Evolutionary conservation across 2,113 vertebrate species (phyloP), one percentile per base, ranked within the genome.

Genomic region (Pogonocichla stellata): DNA sequence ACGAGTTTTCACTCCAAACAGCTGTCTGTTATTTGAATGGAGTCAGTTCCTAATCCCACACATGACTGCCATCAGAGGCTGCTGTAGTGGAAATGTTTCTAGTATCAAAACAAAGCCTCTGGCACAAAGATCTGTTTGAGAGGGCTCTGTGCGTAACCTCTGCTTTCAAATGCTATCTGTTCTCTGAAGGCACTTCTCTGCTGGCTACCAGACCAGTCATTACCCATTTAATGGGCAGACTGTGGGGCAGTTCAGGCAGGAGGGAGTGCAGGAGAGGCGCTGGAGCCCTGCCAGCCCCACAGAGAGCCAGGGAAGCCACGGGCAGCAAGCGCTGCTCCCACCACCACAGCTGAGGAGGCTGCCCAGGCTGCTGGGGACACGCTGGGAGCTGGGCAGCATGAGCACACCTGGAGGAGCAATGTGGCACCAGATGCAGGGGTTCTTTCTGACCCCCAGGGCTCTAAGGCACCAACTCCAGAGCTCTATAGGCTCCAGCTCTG

Each of bases 1-100:
- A 97, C 57, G 86, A 94, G 90, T 96, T 95, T 96, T 95, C 94
- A 91, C 93, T 97, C 96, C 96, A 94, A 97, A 95, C 97, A 97
- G 97, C 97, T 97, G 97, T 93, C 96, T 97, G 96, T 92, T 97
- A 96, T 97, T 96, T 97, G 92, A 97, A 97, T 94, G 94, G 97
- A 97, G 95, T 96, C 97, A 97, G 95, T 96, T 91, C 84, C 97
- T 97, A 97, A 97, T 97, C 96, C 96, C 24, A 82, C 95, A 93
- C 87, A 94, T 97, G 92, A 91, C 93, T 96, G 96, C 96, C 95
- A 96, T 94, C 94, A 90, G 93, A 96, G 93, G 87, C 96, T 97
- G 96, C 96, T 97, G 85, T 91, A 96, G 93, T 95, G 96, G 96
- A 97, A 98, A 97, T 96, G 96, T 96, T 97, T 97, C 92, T 95